Evolutionary conservation across 2,888 invertebrate species (phyloP), one percentile per base, ranked within the genome.

Genomic region (Drosophila phalerata): DNA sequence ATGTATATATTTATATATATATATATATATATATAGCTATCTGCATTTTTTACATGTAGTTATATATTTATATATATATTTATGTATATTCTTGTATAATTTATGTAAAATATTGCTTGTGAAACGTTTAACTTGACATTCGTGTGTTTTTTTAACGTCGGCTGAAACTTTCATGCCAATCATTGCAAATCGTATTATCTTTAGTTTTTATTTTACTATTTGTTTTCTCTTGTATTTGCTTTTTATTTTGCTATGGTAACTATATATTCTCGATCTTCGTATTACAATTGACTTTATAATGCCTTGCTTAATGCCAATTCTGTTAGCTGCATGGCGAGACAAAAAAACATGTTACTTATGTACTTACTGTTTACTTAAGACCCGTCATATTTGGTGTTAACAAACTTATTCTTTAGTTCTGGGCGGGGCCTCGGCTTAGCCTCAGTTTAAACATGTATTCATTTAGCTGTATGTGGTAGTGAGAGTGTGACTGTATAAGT

Each of bases 91-190:
- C 49, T 51, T 71, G 57, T 66, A 60, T n/a, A 64, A 48, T 58
- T 58, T 48, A 49, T 84, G 81, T 84, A 89, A 89, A 86, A 89
- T 86, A 89, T 89, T 86, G 85, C 85, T 89, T 86, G 75, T 85
- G 85, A 89, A 85, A 85, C 81, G 67, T 83, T 86, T 75, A 83
- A 86, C 86, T 85, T 80, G 85, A 88, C 88, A 84, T 79, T 83
- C 66, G 85, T 68, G 81, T 73, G 28, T 79, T 79, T 81, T 81
- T 40, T 52, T 67, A 68, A 72, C 13, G 65, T 52, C 53, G 64
- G 56, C 52, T 32, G 43, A 47, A 51, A 42, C n/a, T 42, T 38
- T 40, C 22, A 47, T 19, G 22, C 52, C 53, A 43, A 32, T 38
- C 42, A 52, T 69, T 63, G 34, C 48, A 75, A 73, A 72, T 57